Conservation (phyloP, 1,140 invertebrate genomes). For the Drosophila sp. region DNA sequence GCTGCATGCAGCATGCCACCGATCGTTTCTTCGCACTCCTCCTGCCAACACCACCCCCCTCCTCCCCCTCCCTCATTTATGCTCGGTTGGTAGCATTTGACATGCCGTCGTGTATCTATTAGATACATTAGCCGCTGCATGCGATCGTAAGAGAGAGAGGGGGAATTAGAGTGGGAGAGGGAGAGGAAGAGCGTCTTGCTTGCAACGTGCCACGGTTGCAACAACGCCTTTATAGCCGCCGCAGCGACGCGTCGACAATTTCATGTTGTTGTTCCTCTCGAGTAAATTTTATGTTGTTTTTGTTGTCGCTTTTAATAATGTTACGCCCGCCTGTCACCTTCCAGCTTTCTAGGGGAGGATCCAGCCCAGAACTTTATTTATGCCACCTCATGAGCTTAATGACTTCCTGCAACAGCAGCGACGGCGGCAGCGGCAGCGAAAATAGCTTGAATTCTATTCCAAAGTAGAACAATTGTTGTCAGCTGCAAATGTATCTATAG, state of each 20-base stretch:
- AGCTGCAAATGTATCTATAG: conserved; percentile 23
- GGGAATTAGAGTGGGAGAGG: background rate
- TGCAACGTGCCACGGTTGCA: conserved; percentile 25
- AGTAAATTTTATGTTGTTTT: conserved; percentile 77
- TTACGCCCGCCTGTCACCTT: conserved; percentile 54
- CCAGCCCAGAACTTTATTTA: conserved; percentile 68
- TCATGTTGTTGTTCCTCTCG: conserved; percentile 62
- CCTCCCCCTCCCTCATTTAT: conserved; percentile 16
- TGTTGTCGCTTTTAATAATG: conserved; percentile 77
- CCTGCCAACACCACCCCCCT: background rate
- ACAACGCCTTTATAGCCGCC: conserved; percentile 38
- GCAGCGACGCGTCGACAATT: conserved; percentile 53
- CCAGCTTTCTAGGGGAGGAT: conserved; percentile 52
- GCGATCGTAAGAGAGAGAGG: conserved; percentile 17
- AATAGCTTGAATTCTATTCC: conserved; percentile 25
- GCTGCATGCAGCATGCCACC: conserved; percentile 11
- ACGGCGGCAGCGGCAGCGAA: conserved; percentile 18
- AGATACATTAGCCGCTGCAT: conserved; percentile 79
- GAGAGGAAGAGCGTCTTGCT: conserved; percentile 1
- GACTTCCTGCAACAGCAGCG: conserved; percentile 68
- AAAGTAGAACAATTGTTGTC: conserved; percentile 48
- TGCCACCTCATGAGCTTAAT: conserved; percentile 72
- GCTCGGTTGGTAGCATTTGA: conserved; percentile 63
- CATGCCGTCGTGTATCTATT: conserved; percentile 81
- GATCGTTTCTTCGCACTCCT: background rate